phyloP scores from a whole-genome alignment of 2,113 vertebrate species.

The Daubentonia madagascariensis region DNA sequence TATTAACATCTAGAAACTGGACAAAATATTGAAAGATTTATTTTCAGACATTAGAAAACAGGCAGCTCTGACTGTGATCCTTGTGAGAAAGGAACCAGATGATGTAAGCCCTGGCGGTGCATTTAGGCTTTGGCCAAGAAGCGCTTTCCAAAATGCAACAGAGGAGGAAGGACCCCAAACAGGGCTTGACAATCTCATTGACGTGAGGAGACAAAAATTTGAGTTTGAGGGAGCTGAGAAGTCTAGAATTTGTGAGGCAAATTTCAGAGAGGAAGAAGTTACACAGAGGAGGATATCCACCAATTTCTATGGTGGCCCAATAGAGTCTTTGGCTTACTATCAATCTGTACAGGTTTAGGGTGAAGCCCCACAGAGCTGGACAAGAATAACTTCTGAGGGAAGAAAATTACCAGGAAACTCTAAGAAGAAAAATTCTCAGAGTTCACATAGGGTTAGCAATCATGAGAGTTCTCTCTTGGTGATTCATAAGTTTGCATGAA shows the following conservation, averaged over 20 bases:
- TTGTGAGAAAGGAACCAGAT: background rate
- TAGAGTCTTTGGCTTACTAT: background rate
- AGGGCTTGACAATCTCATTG: background rate
- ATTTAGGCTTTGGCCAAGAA: background rate
- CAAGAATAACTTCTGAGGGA: background rate
- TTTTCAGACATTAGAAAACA: background rate
- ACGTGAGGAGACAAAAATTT: background rate
- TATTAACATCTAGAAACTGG: background rate
- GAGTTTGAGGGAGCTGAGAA: background rate
- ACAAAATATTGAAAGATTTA: background rate
- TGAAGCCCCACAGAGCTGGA: background rate
- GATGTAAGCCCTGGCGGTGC: accelerated
- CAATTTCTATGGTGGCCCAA: background rate
- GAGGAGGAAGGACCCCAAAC: background rate
- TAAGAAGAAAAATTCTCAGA: background rate
- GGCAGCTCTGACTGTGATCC: background rate
- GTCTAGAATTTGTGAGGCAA: background rate
- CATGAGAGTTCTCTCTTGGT: background rate
- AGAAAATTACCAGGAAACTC: too few relatives aligned
- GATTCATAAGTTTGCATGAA: background rate
- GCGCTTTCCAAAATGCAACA: background rate
- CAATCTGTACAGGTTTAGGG: background rate
- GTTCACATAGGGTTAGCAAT: too few relatives aligned
- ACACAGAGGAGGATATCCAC: background rate
- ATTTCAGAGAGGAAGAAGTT: background rate